Base-by-base conservation (phyloP, 2,888 invertebrate species). In the Meganola albula region DNA sequence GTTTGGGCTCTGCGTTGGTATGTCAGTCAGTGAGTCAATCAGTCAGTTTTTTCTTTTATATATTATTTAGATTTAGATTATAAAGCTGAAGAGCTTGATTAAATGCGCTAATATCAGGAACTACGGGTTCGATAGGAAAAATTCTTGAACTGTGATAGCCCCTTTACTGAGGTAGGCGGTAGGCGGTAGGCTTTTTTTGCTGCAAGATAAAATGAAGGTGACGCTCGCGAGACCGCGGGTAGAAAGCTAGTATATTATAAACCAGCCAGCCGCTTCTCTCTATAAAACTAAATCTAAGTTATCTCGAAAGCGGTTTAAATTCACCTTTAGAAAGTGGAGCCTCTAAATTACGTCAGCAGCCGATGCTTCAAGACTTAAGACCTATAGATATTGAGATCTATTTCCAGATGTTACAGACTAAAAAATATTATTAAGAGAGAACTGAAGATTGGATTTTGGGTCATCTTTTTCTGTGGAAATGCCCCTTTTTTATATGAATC, bases 281-380 rank as follows among this genome's bases (percentile, higher is more conserved):
- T 16, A 4, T 16, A 5, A 16, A 4, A 16, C 4, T 16, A 5
- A 5, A 16, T 16, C 6, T 6, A 16, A 16, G 16, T 16, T 16
- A 16, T 25, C 23, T 18, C 10, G 10, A 40, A 40, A 33, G 35
- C 36, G 37, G 27, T 52, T 47, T 38, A 40, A 49, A 52, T 49
- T 52, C 31, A 16, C 24, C 23, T 12, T n/a, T 14, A 31, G 48
- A 52, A 44, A 52, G 39, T 20, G 25, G 6, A 35, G 27, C 35
- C 38, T 24, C 21, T 50, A 48, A 44, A 52, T 50, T 39, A 50
- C 44, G 48, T 35, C 48, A 37, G 34, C 37, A 35, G 23, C 33
- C 26, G 32, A n/a, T n/a, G n/a, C n/a, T 40, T 22, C 11, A 36
- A 51, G 40, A 47, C 43, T 18, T 27, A 33, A 36, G 37, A n/a